These are phyloP conservation scores for Danio rerio DNA, from an alignment of 2,113 vertebrate species.

Conservation along the genomic window GRCz12tu NC_133199.1:27792001-27792500, in stretches of 20 bases:
- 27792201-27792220: slow-evolving; percentile 27
- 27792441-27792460: too few species aligned
- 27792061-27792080: neutral
- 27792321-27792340: neutral
- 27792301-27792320: neutral
- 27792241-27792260: slow-evolving; percentile 35
- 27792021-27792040: neutral
- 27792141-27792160: slow-evolving; percentile 52
- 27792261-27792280: slow-evolving; percentile 31
- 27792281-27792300: neutral
- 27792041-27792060: too few species aligned
- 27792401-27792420: neutral
- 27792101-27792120: neutral
- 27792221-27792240: slow-evolving; percentile 13
- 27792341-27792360: neutral
- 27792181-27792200: slow-evolving; percentile 1
- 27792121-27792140: neutral
- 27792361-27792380: neutral
- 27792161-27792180: slow-evolving; percentile 56
- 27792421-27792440: too few species aligned
- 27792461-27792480: too few species aligned
- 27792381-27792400: neutral
- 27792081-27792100: neutral
- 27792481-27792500: too few species aligned
- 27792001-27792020: slow-evolving; percentile 27